Evolutionary conservation across 2,888 invertebrate genomes (phyloP).

Genomic region (Dryobotodes eremita): DNA sequence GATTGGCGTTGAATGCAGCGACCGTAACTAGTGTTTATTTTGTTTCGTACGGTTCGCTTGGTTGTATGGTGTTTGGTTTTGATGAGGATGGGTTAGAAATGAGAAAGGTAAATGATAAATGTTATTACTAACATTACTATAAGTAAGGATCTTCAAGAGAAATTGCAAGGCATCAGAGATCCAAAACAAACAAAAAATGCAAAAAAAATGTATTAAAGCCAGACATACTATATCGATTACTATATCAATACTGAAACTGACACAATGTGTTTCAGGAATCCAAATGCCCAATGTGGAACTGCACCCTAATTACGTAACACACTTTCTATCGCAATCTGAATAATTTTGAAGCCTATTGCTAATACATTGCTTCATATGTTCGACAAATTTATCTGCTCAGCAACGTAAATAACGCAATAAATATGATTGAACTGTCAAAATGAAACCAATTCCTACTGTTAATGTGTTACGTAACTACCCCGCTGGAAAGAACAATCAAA

Average conservation of each 20-base stretch:
- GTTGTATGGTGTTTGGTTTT: constrained; percentile 16
- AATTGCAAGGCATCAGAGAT: too few relatives aligned
- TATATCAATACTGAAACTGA: background rate
- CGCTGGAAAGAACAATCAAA: background rate
- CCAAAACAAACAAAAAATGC: background rate
- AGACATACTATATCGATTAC: background rate
- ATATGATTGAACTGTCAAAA: too few relatives aligned
- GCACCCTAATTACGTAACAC: too few relatives aligned
- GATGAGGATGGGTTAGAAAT: background rate
- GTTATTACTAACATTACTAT: too few relatives aligned
- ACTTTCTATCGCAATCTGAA: too few relatives aligned
- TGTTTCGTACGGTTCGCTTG: constrained; percentile 30
- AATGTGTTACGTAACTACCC: too few relatives aligned
- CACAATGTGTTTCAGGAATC: background rate
- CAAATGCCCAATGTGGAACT: background rate
- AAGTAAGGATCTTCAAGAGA: too few relatives aligned
- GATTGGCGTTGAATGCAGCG: constrained; percentile 57
- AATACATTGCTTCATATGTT: too few relatives aligned
- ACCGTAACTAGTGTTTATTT: constrained; percentile 59
- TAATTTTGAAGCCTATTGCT: too few relatives aligned
- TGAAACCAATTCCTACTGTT: too few relatives aligned
- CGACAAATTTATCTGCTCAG: too few relatives aligned
- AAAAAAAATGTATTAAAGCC: background rate
- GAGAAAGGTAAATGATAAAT: background rate
- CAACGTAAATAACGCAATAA: too few relatives aligned